These are phyloP conservation scores for Petrocephalus zakoni DNA, from an alignment of 2,113 vertebrate species.

Conservation along the genomic window DNA sequence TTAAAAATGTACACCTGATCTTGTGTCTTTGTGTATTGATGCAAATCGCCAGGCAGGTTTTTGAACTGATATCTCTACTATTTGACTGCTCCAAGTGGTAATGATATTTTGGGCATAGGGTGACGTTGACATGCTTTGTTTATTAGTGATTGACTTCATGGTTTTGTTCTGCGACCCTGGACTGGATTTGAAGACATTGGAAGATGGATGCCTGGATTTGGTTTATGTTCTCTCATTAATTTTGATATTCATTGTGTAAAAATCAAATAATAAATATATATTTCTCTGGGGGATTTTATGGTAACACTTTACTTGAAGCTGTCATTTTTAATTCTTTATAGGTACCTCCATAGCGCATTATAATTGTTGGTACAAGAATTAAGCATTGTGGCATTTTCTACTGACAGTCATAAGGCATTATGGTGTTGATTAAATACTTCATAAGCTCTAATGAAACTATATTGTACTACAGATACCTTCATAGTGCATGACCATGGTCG, in stretches of 20 bases:
- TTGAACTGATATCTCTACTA: background rate
- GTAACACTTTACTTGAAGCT: background rate
- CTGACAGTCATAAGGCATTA: background rate
- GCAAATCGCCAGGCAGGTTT: background rate
- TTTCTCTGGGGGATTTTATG: background rate
- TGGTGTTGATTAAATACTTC: background rate
- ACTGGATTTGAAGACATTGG: background rate
- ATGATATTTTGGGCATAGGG: background rate
- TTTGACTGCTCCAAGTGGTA: background rate
- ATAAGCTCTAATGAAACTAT: background rate
- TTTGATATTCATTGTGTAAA: background rate
- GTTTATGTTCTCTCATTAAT: background rate
- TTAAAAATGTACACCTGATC: background rate
- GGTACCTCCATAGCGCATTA: background rate
- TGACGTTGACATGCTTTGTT: background rate
- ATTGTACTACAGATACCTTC: too few relatives aligned
- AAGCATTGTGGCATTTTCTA: background rate
- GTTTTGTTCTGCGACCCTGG: background rate
- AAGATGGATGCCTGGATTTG: background rate
- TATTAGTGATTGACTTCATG: background rate
- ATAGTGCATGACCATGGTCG: background rate
- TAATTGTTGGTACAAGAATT: background rate
- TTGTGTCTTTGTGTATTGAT: background rate
- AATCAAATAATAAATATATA: background rate
- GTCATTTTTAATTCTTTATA: background rate